Evolutionary conservation across 1,140 invertebrate genomes (phyloP), one percentile per base, ranked within the genome.

Genomic region (Heliconius hewitsoni): DNA sequence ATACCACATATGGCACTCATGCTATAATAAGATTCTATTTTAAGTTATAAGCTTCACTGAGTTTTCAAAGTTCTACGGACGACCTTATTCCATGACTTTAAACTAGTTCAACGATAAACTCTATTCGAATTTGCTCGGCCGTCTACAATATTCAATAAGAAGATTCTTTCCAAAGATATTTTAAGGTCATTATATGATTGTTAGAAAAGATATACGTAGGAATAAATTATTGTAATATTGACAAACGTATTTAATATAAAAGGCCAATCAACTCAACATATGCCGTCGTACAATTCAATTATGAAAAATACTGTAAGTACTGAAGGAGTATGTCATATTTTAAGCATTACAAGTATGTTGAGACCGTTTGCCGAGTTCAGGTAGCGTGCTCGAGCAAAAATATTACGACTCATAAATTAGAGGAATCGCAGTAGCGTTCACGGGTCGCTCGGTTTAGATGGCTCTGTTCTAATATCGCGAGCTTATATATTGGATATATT

Each of bases 361-460:
- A 77, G 71, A 77, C 23, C 60, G 79, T 81, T 81, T 81, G 77
- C 74, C 55, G 80, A 77, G 77, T 81, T 78, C 77, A 73, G 76
- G 73, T 80, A 80, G 73, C 79, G 75, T 81, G 71, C 79, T 76
- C 76, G 72, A 75, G 74, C 74, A 76, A 81, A 76, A 81, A 81
- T 81, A 81, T 81, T 82, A 84, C 83, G 72, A 73, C 81, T 80
- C 81, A 82, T 84, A 84, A 84, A 84, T 84, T 84, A 84, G 77
- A 77, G 76, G 77, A 78, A 60, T 78, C 76, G 76, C 74, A 71
- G 74, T 18, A 76, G 50, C 73, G 73, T 78, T 79, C 77, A 80
- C 74, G 73, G 76, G 76, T 78, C 81, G 80, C 73, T 81, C 74
- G 80, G 76, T 81, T 81, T 60, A 81, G 76, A 81, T 77, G 83